Evolutionary conservation across 2,797 vertebrate genomes (phyloP), one percentile per base, ranked within the genome.

Genomic region (Helostoma temminkii): DNA sequence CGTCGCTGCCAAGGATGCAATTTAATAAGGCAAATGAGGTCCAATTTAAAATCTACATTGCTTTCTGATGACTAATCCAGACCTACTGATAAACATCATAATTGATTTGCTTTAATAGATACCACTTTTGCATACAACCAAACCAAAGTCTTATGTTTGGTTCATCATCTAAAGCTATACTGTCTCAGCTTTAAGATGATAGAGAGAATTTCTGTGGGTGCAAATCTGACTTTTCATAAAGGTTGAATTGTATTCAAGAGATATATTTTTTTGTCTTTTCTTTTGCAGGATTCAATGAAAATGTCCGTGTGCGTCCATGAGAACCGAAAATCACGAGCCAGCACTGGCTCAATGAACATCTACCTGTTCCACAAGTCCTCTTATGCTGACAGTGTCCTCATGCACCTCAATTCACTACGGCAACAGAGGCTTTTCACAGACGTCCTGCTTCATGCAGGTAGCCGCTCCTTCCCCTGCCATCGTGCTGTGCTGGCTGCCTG

Each of bases 291-390:
- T 94, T 95, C 93, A 95, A 96, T 95, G 95, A 98, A 96, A 96
- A 99, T 99, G 98, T 99, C 98, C 19, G 96, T 99, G 94, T 97
- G 96, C 47, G 95, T 97, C 93, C 98, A 99, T 56, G 98, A 99
- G 93, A 99, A 98, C 91, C 96, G 98, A 75, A 99, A 99, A 88
- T 99, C 98, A 1, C 90, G 98, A 69, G 96, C 96, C 93, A 98
- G 97, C 92, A 97, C 95, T 0, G 96, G 96, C 93, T 98, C 98
- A 16, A 98, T 98, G 93, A 99, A 99, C 87, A 98, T 99, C 91
- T 98, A 96, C 82, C 94, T 99, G 86, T 99, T 99, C 78, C 98
- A 99, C 91, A 99, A 99, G 92, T 97, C 98, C 2, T 98, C 98
- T 1, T 99, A 99, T 5, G 98, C 98, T 0, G 98, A 99, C 94